Base-by-base conservation (phyloP, 2,888 invertebrate genomes). In the Zygaena filipendulae region DNA sequence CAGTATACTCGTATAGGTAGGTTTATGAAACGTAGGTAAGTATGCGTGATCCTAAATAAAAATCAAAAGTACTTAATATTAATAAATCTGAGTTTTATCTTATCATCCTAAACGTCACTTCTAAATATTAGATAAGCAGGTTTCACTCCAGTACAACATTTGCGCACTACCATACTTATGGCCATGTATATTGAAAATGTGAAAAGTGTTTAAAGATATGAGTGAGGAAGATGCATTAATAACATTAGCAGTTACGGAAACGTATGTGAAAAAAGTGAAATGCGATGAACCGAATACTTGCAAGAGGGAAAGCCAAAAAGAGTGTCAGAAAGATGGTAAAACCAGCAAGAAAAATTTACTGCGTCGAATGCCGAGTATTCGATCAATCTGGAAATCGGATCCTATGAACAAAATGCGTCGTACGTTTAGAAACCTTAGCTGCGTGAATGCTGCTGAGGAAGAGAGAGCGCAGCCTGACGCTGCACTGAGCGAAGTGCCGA, bases 31-130 rank as follows among this genome's bases (percentile, higher is more conserved):
- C n/a, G n/a, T n/a, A n/a, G n/a, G n/a, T n/a, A n/a, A n/a, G n/a
- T n/a, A n/a, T n/a, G n/a, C n/a, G n/a, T 16, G 7, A 16, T 16
- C 16, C 18, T 25, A 33, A 39, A 43, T 36, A 41, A 45, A 51
- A 49, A 54, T 58, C 54, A 50, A 16, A 16, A 49, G 48, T 42
- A 46, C 42, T 35, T 66, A 64, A 68, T 66, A 67, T 58, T 48
- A 42, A 53, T 60, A 60, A n/a, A 64, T 64, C 64, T 57, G 36
- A 48, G 50, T 11, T 13, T 27, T 45, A 47, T 68, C 69, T 74
- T 75, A 75, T 75, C 70, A 75, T 75, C 69, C 38, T 35, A 27
- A 25, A 49, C 70, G 69, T 69, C 71, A 69, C 53, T 55, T 64
- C 71, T 70, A 75, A 77, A 77, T 77, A 77, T 49, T 47, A 45